These are phyloP conservation scores for Cheilosia soror DNA, from an alignment of 2,888 invertebrate genomes.

Conservation along the genomic window DNA sequence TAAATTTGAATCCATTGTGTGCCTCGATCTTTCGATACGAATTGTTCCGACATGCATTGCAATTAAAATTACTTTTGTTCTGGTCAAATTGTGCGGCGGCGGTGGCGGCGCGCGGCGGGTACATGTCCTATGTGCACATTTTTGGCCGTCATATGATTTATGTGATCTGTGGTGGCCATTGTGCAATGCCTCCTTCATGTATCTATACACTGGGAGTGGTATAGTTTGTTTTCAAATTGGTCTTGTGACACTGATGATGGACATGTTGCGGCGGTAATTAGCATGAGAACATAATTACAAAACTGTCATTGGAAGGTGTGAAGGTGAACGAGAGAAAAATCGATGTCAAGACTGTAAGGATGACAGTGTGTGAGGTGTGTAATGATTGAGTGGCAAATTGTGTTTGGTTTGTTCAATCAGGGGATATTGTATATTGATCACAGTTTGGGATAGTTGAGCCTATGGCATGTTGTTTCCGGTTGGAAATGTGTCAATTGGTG, in stretches of 20 bases:
- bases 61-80: conserved; percentile 69
- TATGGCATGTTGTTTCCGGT: not conserved
- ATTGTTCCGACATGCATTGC: conserved; percentile 59
- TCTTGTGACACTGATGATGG: conserved; percentile 70
- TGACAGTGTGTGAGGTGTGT: not conserved
- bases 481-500: not conserved
- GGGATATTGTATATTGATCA: not conserved
- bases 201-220: not conserved
- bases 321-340: conserved; percentile 42
- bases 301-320: conserved; percentile 62
- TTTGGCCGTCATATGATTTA: conserved; percentile 65
- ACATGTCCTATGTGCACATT: conserved; percentile 25
- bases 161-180: conserved; percentile 35
- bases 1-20: conserved; percentile 24
- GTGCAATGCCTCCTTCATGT: conserved; percentile 32
- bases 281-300: conserved; percentile 71
- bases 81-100: conserved; percentile 3
- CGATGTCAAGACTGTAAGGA: conserved; percentile 4
- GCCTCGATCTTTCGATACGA: conserved; percentile 29
- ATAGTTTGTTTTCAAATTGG: conserved; percentile 56
- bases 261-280: conserved; percentile 68
- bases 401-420: not conserved
- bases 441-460: not conserved
- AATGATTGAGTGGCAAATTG: not conserved
- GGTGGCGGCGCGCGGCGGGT: not conserved